Evolutionary conservation across 2,888 invertebrate genomes (phyloP).

Genomic region (Maniola hyperantus): DNA sequence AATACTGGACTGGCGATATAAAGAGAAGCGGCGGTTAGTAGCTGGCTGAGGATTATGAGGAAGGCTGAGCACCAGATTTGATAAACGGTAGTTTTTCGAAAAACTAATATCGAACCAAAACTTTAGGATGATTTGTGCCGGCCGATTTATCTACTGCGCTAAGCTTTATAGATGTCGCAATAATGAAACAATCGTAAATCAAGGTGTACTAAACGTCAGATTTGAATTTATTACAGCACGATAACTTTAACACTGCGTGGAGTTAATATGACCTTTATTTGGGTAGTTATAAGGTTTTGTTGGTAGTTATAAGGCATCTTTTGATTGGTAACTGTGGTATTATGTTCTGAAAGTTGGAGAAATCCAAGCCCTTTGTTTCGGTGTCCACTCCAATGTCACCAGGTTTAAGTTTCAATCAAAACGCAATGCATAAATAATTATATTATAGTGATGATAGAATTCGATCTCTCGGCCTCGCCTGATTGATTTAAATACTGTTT

Average conservation of each 20-base stretch:
- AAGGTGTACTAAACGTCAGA: constrained; percentile 6
- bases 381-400: constrained; percentile 3
- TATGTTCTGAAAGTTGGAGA: not conserved
- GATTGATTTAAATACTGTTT: no score
- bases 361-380: constrained; percentile 2
- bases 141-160: not conserved
- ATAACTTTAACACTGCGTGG: not conserved
- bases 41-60: no score
- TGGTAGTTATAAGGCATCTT: not conserved
- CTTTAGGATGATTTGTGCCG: not conserved
- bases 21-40: no score
- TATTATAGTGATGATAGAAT: not conserved
- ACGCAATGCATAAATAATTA: not conserved
- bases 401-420: constrained; percentile 11
- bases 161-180: constrained; percentile 1
- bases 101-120: no score
- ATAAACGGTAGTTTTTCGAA: no score
- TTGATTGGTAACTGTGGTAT: not conserved
- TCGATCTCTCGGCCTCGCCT: not conserved
- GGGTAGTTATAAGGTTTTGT: no score
- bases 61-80: no score
- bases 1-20: no score
- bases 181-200: constrained; percentile 15
- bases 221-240: constrained; percentile 5
- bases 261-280: not conserved